Evolutionary conservation across 2,888 invertebrate species (phyloP).

Genomic region (Acanthoscelides obtectus): DNA sequence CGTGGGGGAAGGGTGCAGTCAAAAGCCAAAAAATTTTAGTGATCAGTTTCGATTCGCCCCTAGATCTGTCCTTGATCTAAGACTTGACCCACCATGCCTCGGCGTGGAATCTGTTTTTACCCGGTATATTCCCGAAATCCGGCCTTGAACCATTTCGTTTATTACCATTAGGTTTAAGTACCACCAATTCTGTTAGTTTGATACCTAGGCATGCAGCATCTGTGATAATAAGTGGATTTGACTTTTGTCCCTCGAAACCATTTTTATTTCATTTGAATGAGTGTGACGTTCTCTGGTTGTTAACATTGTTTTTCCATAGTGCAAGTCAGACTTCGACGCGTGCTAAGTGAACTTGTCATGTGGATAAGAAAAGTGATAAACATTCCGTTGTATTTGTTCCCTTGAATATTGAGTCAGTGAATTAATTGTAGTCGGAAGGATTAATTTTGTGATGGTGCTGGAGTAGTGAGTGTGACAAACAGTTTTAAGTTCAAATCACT

Average conservation of each 20-base stretch:
- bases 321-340: not conserved
- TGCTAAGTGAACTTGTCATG: not conserved
- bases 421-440: not conserved
- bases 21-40: no score
- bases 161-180: no score
- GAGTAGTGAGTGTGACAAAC: not conserved
- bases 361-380: not conserved
- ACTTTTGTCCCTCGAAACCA: not conserved
- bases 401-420: not conserved
- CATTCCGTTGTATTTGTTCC: not conserved
- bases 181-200: no score
- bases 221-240: no score
- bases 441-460: not conserved
- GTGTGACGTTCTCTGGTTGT: not conserved
- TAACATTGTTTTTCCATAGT: not conserved
- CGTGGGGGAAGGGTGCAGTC: no score
- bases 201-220: no score
- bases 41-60: no score
- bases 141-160: no score
- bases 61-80: no score
- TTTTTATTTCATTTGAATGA: not conserved
- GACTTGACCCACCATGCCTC: no score
- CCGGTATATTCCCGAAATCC: no score
- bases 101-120: no score
- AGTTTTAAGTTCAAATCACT: not conserved